Percentiles rank a stretch among this genome's conserved stretches.
phyloP scores from a whole-genome alignment of 2,888 invertebrate species.

The Acrocyrtus sp. region DNA sequence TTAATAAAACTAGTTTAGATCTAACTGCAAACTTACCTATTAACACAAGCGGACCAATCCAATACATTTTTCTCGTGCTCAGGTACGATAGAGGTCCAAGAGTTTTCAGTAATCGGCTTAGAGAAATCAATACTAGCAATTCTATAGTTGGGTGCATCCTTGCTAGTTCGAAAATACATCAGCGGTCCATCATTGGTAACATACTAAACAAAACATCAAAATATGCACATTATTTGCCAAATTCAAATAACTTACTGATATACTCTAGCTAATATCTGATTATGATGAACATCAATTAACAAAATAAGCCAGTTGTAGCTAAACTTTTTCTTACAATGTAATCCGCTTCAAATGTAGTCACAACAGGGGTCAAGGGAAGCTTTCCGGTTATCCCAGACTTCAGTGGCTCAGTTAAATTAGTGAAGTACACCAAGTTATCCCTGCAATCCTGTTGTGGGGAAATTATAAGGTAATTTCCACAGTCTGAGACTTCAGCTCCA shows the following conservation, averaged over 20 bases:
- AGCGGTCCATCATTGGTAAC: slow-evolving; percentile 86
- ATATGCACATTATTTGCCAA: no score
- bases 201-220: no score
- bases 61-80: slow-evolving; percentile 89
- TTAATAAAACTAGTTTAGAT: background rate
- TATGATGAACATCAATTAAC: no score
- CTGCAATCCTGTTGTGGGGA: slow-evolving; percentile 88
- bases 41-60: slow-evolving; percentile 87
- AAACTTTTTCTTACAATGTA: slow-evolving; percentile 83
- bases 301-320: no score
- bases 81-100: slow-evolving; percentile 85
- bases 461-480: slow-evolving; percentile 89
- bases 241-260: no score
- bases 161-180: slow-evolving; percentile 91
- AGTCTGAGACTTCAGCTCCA: slow-evolving; percentile 86
- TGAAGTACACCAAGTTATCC: slow-evolving; percentile 89
- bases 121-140: slow-evolving; percentile 84
- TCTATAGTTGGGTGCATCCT: slow-evolving; percentile 91
- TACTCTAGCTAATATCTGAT: no score
- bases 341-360: slow-evolving; percentile 91
- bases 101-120: slow-evolving; percentile 74
- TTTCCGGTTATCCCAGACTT: slow-evolving; percentile 69
- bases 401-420: slow-evolving; percentile 73
- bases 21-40: slow-evolving; percentile 69
- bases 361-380: slow-evolving; percentile 81